phyloP scores from a whole-genome alignment of 1,140 invertebrate species.

The Nomia melanderi region DNA sequence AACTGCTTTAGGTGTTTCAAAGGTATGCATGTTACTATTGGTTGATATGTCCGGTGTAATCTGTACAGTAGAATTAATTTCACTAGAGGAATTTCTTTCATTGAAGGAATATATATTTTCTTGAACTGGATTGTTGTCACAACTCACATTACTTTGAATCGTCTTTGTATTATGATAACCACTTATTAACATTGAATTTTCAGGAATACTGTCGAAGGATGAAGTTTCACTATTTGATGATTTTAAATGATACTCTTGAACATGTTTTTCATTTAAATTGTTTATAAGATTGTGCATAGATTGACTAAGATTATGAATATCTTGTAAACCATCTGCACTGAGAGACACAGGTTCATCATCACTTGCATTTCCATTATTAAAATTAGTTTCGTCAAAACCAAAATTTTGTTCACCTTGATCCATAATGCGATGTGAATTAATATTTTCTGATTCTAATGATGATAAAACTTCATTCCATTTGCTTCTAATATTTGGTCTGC shows the following conservation, averaged over 20 bases:
- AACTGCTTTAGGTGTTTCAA: slow-evolving; percentile 45
- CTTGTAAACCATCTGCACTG: slow-evolving; percentile 63
- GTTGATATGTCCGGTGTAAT: neutral
- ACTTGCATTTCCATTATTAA: slow-evolving; percentile 48
- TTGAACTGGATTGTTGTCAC: neutral
- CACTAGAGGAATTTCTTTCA: slow-evolving; percentile 52
- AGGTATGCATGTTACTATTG: slow-evolving; percentile 10
- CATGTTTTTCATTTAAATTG: slow-evolving; percentile 56
- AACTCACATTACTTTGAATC: slow-evolving; percentile 13
- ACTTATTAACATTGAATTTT: slow-evolving; percentile 57
- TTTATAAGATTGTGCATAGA: slow-evolving; percentile 66
- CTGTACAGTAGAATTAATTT: slow-evolving; percentile 50
- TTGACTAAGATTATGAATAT: slow-evolving; percentile 59
- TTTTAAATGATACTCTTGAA: slow-evolving; percentile 33
- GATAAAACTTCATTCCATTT: slow-evolving; percentile 33
- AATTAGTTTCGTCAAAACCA: slow-evolving; percentile 56
- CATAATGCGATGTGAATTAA: slow-evolving; percentile 11
- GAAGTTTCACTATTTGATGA: slow-evolving; percentile 54
- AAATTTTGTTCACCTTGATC: slow-evolving; percentile 2
- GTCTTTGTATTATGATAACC: slow-evolving; percentile 48
- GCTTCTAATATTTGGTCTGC: slow-evolving; percentile 11
- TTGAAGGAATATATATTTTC: slow-evolving; percentile 8
- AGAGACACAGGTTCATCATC: slow-evolving; percentile 55
- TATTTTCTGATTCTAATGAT: slow-evolving; percentile 14
- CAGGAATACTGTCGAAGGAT: slow-evolving; percentile 64